These are phyloP conservation scores for Cephus spinipes DNA, from an alignment of 2,888 invertebrate genomes.

Conservation along the genomic window DNA sequence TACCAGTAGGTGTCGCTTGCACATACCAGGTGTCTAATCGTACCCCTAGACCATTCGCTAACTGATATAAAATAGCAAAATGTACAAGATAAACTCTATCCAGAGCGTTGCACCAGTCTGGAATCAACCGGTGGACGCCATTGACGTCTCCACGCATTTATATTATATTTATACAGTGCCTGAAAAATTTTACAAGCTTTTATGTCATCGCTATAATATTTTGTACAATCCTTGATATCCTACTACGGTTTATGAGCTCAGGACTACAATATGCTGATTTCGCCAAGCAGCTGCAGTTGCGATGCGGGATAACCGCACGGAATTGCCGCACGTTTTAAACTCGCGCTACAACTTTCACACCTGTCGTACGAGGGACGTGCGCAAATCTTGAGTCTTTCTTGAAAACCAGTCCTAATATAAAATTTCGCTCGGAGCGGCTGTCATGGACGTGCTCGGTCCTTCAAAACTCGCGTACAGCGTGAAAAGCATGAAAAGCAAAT, in stretches of 20 bases:
- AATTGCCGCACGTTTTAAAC: background rate
- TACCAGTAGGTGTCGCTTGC: slow-evolving; percentile 42
- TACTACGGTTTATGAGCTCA: background rate
- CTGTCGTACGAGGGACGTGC: background rate
- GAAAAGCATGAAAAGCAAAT: background rate
- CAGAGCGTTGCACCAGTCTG: slow-evolving; percentile 14
- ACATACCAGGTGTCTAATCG: slow-evolving; percentile 41
- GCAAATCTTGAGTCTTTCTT: background rate
- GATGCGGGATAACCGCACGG: background rate
- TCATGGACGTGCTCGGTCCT: background rate
- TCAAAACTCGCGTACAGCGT: background rate
- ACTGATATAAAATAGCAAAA: slow-evolving; percentile 54
- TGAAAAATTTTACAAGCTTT: background rate
- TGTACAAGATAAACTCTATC: slow-evolving; percentile 40
- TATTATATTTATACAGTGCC: background rate
- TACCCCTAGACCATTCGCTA: slow-evolving; percentile 64
- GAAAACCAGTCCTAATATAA: background rate
- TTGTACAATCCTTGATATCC: background rate
- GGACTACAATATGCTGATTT: background rate
- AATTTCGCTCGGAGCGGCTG: background rate
- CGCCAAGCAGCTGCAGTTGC: background rate
- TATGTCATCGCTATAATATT: background rate
- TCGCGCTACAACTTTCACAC: background rate
- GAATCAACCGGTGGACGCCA: background rate
- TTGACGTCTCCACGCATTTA: background rate